phyloP scores from a whole-genome alignment of 2,797 vertebrate species.

The Apogon talboti region DNA sequence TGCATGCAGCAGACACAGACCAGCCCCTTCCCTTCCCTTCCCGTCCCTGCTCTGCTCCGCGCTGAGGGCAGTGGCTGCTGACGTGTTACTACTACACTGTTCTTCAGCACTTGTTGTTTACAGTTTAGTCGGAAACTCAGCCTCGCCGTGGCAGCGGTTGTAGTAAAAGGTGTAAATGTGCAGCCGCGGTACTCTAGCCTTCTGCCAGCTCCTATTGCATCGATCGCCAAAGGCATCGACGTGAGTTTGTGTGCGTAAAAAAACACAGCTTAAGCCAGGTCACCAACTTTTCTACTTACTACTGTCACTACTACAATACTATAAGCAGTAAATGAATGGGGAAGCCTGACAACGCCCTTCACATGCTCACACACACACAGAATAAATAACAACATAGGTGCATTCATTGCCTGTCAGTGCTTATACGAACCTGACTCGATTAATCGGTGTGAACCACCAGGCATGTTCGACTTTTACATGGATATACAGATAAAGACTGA shows the following conservation, averaged over 20 bases:
- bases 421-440: no score
- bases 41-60: conserved; percentile 55
- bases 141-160: conserved; percentile 40
- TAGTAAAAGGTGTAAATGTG: conserved; percentile 39
- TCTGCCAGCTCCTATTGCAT: neutral
- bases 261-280: neutral
- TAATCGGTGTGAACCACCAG: no score
- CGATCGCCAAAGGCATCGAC: neutral
- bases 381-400: no score
- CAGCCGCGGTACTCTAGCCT: neutral
- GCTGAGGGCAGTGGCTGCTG: conserved; percentile 81
- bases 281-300: neutral
- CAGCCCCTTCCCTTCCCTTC: conserved; percentile 70
- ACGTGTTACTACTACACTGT: conserved; percentile 88
- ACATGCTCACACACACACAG: neutral
- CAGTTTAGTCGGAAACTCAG: conserved; percentile 70
- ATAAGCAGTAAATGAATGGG: conserved; percentile 14
- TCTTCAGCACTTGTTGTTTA: conserved; percentile 80
- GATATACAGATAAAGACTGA: no score
- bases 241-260: neutral
- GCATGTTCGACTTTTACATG: no score
- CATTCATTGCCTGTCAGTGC: no score
- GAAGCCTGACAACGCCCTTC: conserved; percentile 7
- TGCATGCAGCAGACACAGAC: conserved; percentile 39
- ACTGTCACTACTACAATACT: conserved; percentile 8